phyloP scores from a whole-genome alignment of 2,113 vertebrate species.

The Gracilinanus agilis region DNA sequence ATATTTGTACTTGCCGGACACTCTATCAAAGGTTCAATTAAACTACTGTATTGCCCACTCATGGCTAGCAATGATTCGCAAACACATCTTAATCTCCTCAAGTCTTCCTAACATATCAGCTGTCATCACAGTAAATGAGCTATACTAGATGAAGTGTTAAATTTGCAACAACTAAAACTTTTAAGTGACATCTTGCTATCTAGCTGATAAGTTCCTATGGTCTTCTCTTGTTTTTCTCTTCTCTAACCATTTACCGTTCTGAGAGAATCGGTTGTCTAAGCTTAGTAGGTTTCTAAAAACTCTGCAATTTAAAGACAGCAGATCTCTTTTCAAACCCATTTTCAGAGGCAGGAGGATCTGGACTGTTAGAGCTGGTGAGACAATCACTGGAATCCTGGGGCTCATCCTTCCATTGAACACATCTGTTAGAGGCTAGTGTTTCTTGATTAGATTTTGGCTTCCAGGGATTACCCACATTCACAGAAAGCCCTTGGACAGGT shows the following conservation, averaged over 20 bases:
- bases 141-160: conserved; percentile 55
- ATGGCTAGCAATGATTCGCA: conserved; percentile 53
- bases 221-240: conserved; percentile 54
- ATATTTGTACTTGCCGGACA: conserved; percentile 47
- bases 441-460: conserved; percentile 46
- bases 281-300: conserved; percentile 57
- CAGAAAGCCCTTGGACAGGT: conserved; percentile 39
- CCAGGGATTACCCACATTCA: conserved; percentile 65
- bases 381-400: conserved; percentile 54
- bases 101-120: conserved; percentile 36
- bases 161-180: conserved; percentile 51
- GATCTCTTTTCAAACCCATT: conserved; percentile 32
- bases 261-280: conserved; percentile 43
- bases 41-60: conserved; percentile 23
- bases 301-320: conserved; percentile 41
- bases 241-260: not conserved
- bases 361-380: not conserved
- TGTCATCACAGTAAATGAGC: conserved; percentile 51
- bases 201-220: conserved; percentile 48
- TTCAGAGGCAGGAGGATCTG: conserved; percentile 27
- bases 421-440: conserved; percentile 44
- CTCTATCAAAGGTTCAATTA: conserved; percentile 49
- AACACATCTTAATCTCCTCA: conserved; percentile 49
- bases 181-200: conserved; percentile 51
- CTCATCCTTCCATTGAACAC: conserved; percentile 36